phyloP scores from a whole-genome alignment of 2,113 vertebrate species.

The Actenoides hombroni region DNA sequence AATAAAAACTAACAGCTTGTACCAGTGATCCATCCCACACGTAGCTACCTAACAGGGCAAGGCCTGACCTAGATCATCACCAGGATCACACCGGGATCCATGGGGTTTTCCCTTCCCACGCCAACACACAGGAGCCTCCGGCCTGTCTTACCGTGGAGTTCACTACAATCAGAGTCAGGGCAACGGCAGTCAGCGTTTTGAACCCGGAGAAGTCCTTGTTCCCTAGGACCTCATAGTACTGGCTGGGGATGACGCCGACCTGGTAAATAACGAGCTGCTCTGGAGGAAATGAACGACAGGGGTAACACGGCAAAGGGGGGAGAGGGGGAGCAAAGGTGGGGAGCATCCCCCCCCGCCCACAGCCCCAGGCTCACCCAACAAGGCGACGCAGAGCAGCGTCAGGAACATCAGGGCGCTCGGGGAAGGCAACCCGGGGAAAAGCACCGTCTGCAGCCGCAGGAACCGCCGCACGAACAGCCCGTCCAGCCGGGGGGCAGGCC shows the following conservation, averaged over 20 bases:
- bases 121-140: rapidly evolving
- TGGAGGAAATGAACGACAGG: slow-evolving; percentile 32
- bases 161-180: slow-evolving; percentile 83
- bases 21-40: neutral
- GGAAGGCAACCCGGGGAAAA: slow-evolving; percentile 87
- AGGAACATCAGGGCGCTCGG: slow-evolving; percentile 87
- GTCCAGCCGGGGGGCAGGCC: slow-evolving; percentile 80
- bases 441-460: slow-evolving; percentile 81
- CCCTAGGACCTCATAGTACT: slow-evolving; percentile 89
- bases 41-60: rapidly evolving
- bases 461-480: slow-evolving; percentile 85
- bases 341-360: neutral
- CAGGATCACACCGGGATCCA: neutral
- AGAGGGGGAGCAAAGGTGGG: too few relatives aligned
- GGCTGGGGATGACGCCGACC: slow-evolving; percentile 92
- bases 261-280: slow-evolving; percentile 95
- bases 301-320: neutral
- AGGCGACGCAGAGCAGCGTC: slow-evolving; percentile 84
- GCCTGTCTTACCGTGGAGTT: slow-evolving; percentile 86
- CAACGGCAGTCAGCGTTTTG: slow-evolving; percentile 76
- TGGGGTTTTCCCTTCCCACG: neutral
- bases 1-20: neutral
- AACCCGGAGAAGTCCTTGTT: slow-evolving; percentile 84
- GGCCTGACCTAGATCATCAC: neutral
- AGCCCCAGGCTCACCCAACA: slow-evolving; percentile 79